Conservation (phyloP, 1,140 invertebrate genomes). For the Odontomachus brunneus region DNA sequence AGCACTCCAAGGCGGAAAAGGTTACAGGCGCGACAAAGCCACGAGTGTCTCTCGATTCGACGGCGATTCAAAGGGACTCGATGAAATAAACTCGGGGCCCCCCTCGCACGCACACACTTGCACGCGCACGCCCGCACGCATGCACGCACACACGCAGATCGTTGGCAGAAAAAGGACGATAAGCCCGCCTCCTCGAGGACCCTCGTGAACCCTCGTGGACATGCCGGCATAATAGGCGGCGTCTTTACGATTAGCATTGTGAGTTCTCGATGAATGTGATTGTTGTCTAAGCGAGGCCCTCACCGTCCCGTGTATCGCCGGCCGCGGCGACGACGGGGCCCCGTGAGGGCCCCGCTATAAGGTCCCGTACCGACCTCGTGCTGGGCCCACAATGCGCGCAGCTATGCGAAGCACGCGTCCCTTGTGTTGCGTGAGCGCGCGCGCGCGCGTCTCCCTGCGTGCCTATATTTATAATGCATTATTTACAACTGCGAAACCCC, state of each 20-base stretch:
- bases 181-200: constrained; percentile 70
- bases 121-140: neutral
- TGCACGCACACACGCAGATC: constrained; percentile 21
- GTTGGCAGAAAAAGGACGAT: constrained; percentile 71
- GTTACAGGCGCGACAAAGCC: constrained; percentile 60
- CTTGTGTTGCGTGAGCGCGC: constrained; percentile 79
- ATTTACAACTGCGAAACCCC: constrained; percentile 82
- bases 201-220: constrained; percentile 70
- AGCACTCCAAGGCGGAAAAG: constrained; percentile 42
- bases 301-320: constrained; percentile 74
- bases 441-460: constrained; percentile 75
- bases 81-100: constrained; percentile 70
- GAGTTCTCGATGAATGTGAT: constrained; percentile 85
- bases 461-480: constrained; percentile 85
- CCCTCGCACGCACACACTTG: neutral
- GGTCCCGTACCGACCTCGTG: constrained; percentile 78
- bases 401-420: constrained; percentile 85
- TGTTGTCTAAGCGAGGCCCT: constrained; percentile 82
- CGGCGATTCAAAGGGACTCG: constrained; percentile 74
- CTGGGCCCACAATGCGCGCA: constrained; percentile 81
- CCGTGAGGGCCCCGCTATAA: constrained; percentile 59
- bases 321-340: constrained; percentile 66
- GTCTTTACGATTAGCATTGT: constrained; percentile 86
- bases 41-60: constrained; percentile 73
- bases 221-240: constrained; percentile 84